Base-by-base conservation (phyloP, 2,797 vertebrate species). In the Nyctibius grandis region DNA sequence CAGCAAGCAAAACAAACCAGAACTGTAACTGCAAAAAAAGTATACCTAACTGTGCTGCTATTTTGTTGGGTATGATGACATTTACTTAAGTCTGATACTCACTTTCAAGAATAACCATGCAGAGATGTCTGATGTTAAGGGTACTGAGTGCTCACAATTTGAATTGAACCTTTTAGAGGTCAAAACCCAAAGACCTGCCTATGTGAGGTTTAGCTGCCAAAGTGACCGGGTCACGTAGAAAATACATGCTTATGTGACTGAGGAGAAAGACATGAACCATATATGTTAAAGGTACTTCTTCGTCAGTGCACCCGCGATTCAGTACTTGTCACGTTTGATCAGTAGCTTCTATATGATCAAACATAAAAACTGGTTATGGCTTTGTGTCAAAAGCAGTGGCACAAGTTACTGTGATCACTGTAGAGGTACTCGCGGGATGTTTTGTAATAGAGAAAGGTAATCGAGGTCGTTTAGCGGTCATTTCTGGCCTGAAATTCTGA, bases 1-100 rank as follows among this genome's bases (percentile, higher is more conserved):
- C 36, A 69, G 74, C 59, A 92, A 91, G 64, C 79, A 85, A 96
- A 95, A 89, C 42, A 91, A 80, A 92, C 68, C 56, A 87, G 51
- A 85, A 15, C 59, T 82, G 31, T 85, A 82, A 67, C 59, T 67
- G 83, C 23, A 72, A 77, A 84, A 61, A 36, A 64, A 45, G n/a
- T 9, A 21, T 40, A 29, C 38, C 15, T 3, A 11, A 65, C 19
- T 85, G 42, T 69, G 65, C 50, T 76, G 31, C 54, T 51, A 6
- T 92, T 93, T 88, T 63, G 29, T 15, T 85, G 2, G 29, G 15
- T 79, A 13, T 70, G 79, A 42, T 77, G 45, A 89, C 40, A 33
- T 87, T 91, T 92, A 18, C 25, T 2, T 34, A 29, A 82, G 38
- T 75, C 50, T 47, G 25, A 59, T 76, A 64, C 12, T 91, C 13